Evolutionary conservation across 2,797 vertebrate genomes (phyloP).

Genomic region (Sebastes diploproa): DNA sequence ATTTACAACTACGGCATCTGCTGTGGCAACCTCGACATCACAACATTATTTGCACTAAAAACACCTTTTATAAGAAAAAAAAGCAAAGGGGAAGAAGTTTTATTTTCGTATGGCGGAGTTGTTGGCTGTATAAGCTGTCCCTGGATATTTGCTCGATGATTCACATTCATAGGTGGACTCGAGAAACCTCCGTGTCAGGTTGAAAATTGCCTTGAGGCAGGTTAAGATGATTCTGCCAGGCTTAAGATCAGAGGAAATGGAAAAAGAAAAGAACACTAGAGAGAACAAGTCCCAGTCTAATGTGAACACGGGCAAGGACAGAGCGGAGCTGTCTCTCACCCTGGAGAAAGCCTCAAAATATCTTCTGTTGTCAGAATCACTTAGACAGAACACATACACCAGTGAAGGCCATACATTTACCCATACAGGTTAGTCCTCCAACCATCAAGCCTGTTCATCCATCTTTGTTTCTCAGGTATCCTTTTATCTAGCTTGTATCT

Average conservation of each 20-base stretch:
- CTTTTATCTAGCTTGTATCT: background rate
- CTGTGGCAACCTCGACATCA: conserved; percentile 49
- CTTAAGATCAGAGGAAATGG: conserved; percentile 76
- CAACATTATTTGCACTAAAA: conserved; percentile 29
- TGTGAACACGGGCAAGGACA: conserved; percentile 70
- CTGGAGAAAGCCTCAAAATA: conserved; percentile 54
- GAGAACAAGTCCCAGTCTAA: conserved; percentile 70
- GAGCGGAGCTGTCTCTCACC: conserved; percentile 59
- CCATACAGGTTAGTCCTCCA: background rate
- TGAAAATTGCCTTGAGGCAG: conserved; percentile 75
- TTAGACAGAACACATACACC: conserved; percentile 44
- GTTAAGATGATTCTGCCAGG: conserved; percentile 71
- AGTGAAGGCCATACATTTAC: conserved; percentile 3
- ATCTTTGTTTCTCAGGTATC: background rate
- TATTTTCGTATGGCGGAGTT: conserved; percentile 4
- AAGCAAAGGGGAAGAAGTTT: background rate
- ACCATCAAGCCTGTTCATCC: background rate
- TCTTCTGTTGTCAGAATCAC: conserved; percentile 53
- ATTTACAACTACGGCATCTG: conserved; percentile 60
- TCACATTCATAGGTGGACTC: conserved; percentile 68
- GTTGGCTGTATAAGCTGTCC: conserved; percentile 46
- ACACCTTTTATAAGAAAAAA: background rate
- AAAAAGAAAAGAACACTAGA: conserved; percentile 64
- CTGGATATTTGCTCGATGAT: conserved; percentile 61
- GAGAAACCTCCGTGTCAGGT: conserved; percentile 63